Conservation (phyloP, 2,888 invertebrate species). For the Apotomis turbidana region DNA sequence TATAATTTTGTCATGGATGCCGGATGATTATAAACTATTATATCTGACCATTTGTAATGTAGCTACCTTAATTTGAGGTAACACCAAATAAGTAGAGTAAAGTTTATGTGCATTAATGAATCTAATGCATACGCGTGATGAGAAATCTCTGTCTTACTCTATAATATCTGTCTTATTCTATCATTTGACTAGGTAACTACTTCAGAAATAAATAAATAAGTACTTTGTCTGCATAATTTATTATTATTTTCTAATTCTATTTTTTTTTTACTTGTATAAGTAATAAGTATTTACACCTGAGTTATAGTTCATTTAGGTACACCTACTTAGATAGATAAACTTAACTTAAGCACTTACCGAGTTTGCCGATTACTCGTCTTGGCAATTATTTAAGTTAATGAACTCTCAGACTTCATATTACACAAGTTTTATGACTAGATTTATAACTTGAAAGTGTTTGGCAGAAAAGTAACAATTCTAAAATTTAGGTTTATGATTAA, state of each 20-base stretch:
- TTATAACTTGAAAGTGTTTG: neutral
- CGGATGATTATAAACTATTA: constrained; percentile 25
- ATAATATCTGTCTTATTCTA: too few species aligned
- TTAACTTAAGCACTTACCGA: constrained; percentile 4
- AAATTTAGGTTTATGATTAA: too few species aligned
- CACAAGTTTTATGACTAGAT: constrained; percentile 11
- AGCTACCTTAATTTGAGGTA: neutral
- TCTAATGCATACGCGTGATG: too few species aligned
- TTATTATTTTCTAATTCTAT: too few species aligned
- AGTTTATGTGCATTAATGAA: too few species aligned
- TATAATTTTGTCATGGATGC: constrained; percentile 46
- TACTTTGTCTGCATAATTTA: too few species aligned
- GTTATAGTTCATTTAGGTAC: neutral
- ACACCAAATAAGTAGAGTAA: neutral
- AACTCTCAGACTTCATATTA: constrained; percentile 12
- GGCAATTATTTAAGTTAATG: constrained; percentile 21
- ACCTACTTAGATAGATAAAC: neutral
- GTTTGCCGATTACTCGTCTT: constrained; percentile 18
- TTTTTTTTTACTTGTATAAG: neutral
- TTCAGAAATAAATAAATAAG: too few species aligned
- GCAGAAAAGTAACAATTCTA: neutral
- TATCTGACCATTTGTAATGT: neutral
- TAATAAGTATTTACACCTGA: neutral
- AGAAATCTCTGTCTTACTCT: too few species aligned
- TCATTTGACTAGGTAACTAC: too few species aligned